Evolutionary conservation across 2,797 vertebrate species (phyloP), one percentile per base, ranked within the genome.

Genomic region (Pseudomugil gertrudae): DNA sequence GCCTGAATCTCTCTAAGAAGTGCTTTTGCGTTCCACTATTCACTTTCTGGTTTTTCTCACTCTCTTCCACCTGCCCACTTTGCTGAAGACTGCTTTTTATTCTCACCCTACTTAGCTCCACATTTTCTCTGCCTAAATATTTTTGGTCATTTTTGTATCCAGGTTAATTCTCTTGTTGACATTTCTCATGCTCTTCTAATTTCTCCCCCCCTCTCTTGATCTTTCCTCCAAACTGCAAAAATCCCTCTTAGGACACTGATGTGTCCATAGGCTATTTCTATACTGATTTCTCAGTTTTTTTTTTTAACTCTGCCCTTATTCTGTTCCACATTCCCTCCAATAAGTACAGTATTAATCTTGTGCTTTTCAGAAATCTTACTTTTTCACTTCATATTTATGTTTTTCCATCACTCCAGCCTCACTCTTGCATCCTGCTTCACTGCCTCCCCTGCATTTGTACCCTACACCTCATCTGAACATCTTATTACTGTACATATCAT

Each of bases 11-110:
- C 74, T 82, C 74, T 36, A 69, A 80, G 78, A 87, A 78, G 74
- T 82, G 80, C 88, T 90, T 90, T 87, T 69, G 63, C 81, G 85
- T 86, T 87, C 76, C 68, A 2, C 80, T 69, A 79, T 90, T 88
- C 84, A 81, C 9, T 84, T 81, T 78, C 57, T 57, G 58, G 4
- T 68, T 78, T 84, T 84, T 88, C 77, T 78, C 84, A 48, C 81
- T 72, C 78, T 69, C 56, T 45, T n/a, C 77, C 80, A 86, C 84
- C 80, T 83, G 83, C 85, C 85, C 77, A 84, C 84, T 80, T 80
- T 9, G 24, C 53, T 60, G 33, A 63, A 43, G 35, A 35, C 68
- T 54, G 33, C 15, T 51, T 26, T 57, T 14, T 52, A 55, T 78
- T 87, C 81, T 90, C 87, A 81, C 83, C 81, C 78, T 77, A 76